Percentiles rank a stretch among this genome's conserved stretches.
Conservation (phyloP, 2,113 vertebrate genomes). For the Brachionichthys hirsutus region DNA sequence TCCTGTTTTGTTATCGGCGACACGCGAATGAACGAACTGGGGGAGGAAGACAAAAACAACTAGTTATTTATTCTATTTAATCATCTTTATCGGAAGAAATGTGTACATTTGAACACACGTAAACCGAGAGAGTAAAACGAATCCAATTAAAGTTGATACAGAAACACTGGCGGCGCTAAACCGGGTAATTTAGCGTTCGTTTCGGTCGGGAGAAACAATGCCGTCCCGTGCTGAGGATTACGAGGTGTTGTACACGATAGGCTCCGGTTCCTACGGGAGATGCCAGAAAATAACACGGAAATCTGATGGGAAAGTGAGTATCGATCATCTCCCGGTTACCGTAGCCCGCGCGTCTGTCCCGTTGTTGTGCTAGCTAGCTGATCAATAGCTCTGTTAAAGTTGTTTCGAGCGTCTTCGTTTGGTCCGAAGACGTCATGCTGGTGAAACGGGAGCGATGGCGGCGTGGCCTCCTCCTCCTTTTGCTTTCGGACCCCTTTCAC, state of each 20-base stretch:
- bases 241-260: slow-evolving; percentile 90
- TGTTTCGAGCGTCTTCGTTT: too few species aligned
- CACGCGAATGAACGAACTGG: neutral
- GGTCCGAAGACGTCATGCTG: too few species aligned
- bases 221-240: slow-evolving; percentile 89
- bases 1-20: slow-evolving; percentile 24
- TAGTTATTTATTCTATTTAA: neutral
- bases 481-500: too few species aligned
- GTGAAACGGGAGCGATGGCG: too few species aligned
- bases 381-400: too few species aligned
- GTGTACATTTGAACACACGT: neutral
- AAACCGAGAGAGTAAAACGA: neutral
- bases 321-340: neutral
- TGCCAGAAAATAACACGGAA: slow-evolving; percentile 92
- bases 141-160: too few species aligned
- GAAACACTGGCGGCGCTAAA: neutral
- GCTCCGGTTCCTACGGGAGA: slow-evolving; percentile 89
- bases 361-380: too few species aligned
- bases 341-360: too few species aligned
- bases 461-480: too few species aligned
- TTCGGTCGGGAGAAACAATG: slow-evolving; percentile 69
- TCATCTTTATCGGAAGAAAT: neutral
- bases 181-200: slow-evolving; percentile 6
- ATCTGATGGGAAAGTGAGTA: slow-evolving; percentile 88
- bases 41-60: neutral